A percentile compares a stretch with the other conserved stretches of the same genome.
Evolutionary conservation across 2,888 invertebrate species (phyloP).

Genomic region (Caenorhabditis japonica): DNA sequence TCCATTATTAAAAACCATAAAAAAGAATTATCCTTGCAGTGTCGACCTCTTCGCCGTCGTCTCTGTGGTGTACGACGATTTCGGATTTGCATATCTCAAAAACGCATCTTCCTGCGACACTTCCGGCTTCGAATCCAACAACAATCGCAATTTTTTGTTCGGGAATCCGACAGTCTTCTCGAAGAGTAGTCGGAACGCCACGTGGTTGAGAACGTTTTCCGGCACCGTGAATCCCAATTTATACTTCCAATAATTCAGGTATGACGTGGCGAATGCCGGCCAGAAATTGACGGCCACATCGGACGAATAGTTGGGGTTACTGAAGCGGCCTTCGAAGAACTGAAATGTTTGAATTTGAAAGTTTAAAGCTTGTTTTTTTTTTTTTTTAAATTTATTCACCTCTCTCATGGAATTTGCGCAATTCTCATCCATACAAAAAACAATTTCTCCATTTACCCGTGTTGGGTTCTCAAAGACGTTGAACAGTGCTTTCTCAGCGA

Average conservation of each 20-base stretch:
- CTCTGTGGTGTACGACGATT: constrained; percentile 25
- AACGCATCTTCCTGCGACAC: constrained; percentile 51
- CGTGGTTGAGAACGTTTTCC: constrained; percentile 50
- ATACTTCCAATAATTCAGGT: constrained; percentile 44
- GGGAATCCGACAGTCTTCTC: constrained; percentile 72
- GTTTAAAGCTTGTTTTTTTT: too few relatives aligned
- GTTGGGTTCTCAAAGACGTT: constrained; percentile 53
- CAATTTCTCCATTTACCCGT: constrained; percentile 64
- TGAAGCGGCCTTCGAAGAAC: constrained; percentile 52
- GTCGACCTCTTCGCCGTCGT: constrained; percentile 17
- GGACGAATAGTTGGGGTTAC: constrained; percentile 17
- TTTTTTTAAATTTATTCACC: constrained; percentile 33
- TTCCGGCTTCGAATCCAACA: constrained; percentile 62
- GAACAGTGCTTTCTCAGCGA: constrained; percentile 64
- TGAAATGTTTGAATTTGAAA: too few relatives aligned
- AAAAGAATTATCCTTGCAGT: constrained; percentile 33
- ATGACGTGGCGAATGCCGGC: constrained; percentile 30
- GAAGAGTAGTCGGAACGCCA: constrained; percentile 68
- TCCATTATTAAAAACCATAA: too few relatives aligned
- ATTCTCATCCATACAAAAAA: constrained; percentile 72
- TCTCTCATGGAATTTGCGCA: constrained; percentile 63
- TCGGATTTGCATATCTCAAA: constrained; percentile 35
- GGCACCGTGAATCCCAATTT: constrained; percentile 38
- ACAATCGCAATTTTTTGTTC: constrained; percentile 67
- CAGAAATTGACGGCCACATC: constrained; percentile 25